phyloP scores from a whole-genome alignment of 2,797 vertebrate species.

The Furcifer pardalis region DNA sequence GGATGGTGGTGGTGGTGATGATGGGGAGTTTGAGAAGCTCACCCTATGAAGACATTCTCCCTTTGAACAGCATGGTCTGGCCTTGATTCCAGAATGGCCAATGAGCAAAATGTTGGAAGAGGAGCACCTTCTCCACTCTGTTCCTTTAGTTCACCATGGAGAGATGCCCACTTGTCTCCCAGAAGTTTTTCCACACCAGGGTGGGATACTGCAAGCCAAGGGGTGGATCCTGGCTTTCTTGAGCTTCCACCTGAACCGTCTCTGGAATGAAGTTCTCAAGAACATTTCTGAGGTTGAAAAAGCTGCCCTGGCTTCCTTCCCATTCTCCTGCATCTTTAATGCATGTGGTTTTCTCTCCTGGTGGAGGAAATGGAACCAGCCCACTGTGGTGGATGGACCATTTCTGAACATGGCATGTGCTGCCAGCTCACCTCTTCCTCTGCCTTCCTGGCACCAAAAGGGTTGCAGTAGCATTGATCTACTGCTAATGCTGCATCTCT shows the following conservation, averaged over 20 bases:
- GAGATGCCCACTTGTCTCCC: not conserved
- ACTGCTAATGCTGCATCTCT: too few relatives aligned
- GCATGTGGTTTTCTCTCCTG: too few relatives aligned
- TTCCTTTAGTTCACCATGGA: not conserved
- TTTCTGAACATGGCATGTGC: too few relatives aligned
- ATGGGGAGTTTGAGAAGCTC: not conserved
- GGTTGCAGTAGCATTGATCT: too few relatives aligned
- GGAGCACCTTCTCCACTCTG: not conserved
- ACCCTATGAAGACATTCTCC: not conserved
- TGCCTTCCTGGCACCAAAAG: too few relatives aligned
- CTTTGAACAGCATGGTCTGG: not conserved
- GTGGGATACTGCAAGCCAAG: rapidly evolving
- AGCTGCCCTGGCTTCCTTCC: too few relatives aligned
- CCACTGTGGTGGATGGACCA: too few relatives aligned
- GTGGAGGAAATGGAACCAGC: too few relatives aligned
- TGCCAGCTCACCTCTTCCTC: too few relatives aligned
- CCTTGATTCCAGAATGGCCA: not conserved
- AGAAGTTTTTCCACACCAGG: not conserved
- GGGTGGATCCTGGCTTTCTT: not conserved
- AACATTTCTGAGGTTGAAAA: not conserved
- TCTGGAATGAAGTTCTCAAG: not conserved
- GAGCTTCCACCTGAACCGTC: not conserved
- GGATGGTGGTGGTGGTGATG: not conserved
- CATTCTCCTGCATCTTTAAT: too few relatives aligned
- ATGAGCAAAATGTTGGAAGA: too few relatives aligned